Evolutionary conservation across 2,113 vertebrate species (phyloP).

Genomic region (Elgaria multicarinata): DNA sequence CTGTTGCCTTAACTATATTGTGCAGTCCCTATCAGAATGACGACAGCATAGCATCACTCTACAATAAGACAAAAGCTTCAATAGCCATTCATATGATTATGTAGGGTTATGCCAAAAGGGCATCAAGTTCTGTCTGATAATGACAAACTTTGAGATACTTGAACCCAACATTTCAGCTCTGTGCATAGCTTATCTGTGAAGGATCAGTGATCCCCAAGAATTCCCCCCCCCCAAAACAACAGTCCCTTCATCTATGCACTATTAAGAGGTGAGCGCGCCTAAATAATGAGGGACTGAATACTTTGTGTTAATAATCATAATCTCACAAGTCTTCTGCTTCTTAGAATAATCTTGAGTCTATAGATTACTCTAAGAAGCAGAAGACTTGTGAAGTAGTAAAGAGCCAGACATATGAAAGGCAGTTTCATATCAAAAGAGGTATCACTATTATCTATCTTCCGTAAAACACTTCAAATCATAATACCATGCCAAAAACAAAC

Average conservation of each 20-base stretch:
- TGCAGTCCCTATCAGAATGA: slow-evolving; percentile 27
- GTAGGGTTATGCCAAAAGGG: slow-evolving; percentile 45
- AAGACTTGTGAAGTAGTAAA: not conserved
- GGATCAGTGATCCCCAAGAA: not conserved
- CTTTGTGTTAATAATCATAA: not conserved
- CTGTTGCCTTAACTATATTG: slow-evolving; percentile 23
- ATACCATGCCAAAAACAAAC: not conserved
- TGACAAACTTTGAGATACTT: slow-evolving; percentile 48
- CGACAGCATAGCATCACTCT: slow-evolving; percentile 4
- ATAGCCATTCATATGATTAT: slow-evolving; percentile 8
- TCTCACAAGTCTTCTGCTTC: not conserved
- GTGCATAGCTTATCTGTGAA: not conserved
- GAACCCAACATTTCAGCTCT: not conserved
- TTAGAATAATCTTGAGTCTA: not conserved
- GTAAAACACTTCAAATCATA: too few species aligned
- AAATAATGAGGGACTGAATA: not conserved
- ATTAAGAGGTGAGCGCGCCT: not conserved
- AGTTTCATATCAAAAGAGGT: not conserved
- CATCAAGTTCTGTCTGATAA: slow-evolving; percentile 47
- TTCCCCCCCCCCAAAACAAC: slow-evolving; percentile 39
- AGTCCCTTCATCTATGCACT: not conserved
- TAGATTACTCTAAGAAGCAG: too few species aligned
- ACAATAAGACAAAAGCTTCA: slow-evolving; percentile 13
- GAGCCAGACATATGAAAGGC: too few species aligned
- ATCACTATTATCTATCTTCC: slow-evolving; percentile 9